Conservation (phyloP, 2,888 invertebrate species). For the Rhagophthalmus giganteus region DNA sequence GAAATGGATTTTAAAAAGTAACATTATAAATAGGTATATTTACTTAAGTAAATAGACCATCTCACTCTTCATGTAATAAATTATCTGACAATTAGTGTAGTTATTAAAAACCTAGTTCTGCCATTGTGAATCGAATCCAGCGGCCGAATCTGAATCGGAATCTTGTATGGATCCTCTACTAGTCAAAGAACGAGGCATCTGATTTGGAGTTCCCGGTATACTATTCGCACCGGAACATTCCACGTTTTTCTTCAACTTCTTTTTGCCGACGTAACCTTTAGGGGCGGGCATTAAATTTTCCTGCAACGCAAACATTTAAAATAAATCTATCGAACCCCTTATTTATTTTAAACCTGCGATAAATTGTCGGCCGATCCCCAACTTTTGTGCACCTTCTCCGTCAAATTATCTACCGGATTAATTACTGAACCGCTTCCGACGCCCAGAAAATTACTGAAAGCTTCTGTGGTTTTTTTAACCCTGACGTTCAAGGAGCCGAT, state of each 20-base stretch:
- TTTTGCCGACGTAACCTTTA: constrained; percentile 61
- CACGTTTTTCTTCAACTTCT: constrained; percentile 64
- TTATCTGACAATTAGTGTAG: not conserved
- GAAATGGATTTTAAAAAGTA: no score
- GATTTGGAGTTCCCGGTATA: constrained; percentile 70
- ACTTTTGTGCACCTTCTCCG: constrained; percentile 79
- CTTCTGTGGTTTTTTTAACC: constrained; percentile 90
- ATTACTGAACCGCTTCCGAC: constrained; percentile 64
- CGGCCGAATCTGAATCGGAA: constrained; percentile 86
- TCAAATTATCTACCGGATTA: constrained; percentile 52
- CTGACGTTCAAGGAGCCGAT: constrained; percentile 91
- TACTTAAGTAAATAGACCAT: not conserved
- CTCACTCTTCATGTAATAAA: no score
- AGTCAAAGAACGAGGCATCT: constrained; percentile 39
- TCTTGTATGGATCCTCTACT: constrained; percentile 58
- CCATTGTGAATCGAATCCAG: constrained; percentile 82
- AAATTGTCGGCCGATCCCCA: constrained; percentile 93
- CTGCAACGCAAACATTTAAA: constrained; percentile 26
- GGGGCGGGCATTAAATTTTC: constrained; percentile 73
- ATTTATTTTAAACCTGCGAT: constrained; percentile 64
- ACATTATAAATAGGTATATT: not conserved
- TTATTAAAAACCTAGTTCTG: constrained; percentile 37
- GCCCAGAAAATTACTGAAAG: constrained; percentile 87
- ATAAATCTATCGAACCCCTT: no score
- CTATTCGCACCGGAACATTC: constrained; percentile 60